These are phyloP conservation scores for Tretioscincus oriximinensis DNA, from an alignment of 2,113 vertebrate species.

Conservation along the genomic window DNA sequence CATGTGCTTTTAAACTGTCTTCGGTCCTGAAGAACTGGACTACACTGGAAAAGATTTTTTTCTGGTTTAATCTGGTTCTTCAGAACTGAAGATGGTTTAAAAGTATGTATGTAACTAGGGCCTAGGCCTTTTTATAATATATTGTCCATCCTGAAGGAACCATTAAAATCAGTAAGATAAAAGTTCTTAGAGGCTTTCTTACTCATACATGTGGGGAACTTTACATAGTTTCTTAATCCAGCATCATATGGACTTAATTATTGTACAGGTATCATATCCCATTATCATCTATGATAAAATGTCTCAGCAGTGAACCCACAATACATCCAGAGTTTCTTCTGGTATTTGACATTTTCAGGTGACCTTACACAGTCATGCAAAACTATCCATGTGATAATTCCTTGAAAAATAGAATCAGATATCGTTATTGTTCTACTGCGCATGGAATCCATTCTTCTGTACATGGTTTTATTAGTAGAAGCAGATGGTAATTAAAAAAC, in stretches of 20 bases:
- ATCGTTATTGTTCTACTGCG: slow-evolving; percentile 13
- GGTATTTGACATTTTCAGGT: slow-evolving; percentile 14
- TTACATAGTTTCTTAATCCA: no score
- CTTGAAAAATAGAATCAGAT: not conserved
- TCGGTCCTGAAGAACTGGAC: no score
- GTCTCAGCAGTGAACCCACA: not conserved
- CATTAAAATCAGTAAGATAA: no score
- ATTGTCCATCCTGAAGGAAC: no score
- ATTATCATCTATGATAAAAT: not conserved
- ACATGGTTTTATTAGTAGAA: slow-evolving; percentile 53
- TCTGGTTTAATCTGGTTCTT: no score
- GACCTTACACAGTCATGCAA: slow-evolving; percentile 16
- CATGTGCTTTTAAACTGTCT: no score
- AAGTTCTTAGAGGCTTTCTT: no score
- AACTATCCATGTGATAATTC: slow-evolving; percentile 8
- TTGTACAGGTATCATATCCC: not conserved
- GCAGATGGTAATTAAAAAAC: slow-evolving; percentile 70
- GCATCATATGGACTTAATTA: not conserved
- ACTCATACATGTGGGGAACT: no score
- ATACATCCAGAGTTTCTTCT: slow-evolving; percentile 16
- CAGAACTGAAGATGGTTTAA: no score
- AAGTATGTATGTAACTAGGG: no score
- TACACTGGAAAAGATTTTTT: no score
- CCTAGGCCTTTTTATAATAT: no score
- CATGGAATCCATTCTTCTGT: slow-evolving; percentile 39